Conservation (phyloP, 2,113 vertebrate species). For the Ardeotis arabs region DNA sequence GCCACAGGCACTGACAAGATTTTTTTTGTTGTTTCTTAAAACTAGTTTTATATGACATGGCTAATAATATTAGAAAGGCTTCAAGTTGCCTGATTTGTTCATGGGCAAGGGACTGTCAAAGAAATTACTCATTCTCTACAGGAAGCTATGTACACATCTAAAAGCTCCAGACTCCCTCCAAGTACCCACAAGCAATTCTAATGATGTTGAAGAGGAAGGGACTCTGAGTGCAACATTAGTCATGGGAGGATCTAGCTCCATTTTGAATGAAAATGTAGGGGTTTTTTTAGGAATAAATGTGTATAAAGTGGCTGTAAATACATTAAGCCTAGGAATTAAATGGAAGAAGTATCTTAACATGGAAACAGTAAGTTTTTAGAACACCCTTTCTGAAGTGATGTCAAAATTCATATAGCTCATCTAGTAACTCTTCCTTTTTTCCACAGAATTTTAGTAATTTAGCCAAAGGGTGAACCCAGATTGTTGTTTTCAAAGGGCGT, state of each 20-base stretch:
- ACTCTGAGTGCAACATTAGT: neutral
- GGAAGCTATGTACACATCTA: fast-evolving
- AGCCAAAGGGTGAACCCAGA: neutral
- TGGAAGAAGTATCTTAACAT: neutral
- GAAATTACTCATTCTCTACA: neutral
- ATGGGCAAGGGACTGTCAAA: neutral
- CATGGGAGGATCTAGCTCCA: neutral
- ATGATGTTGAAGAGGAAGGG: neutral
- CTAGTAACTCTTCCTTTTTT: neutral
- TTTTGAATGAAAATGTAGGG: neutral
- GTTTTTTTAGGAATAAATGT: neutral
- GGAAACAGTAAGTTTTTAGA: neutral
- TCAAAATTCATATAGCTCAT: neutral
- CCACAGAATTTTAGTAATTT: neutral
- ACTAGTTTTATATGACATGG: neutral
- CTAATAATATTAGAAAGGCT: neutral
- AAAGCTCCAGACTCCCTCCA: neutral
- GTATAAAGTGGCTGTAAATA: neutral
- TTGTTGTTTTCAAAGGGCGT: neutral
- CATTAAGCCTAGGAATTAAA: neutral
- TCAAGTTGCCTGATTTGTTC: neutral
- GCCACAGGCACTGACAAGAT: neutral
- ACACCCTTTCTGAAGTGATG: neutral
- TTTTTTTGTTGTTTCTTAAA: neutral
- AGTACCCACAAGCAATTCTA: neutral